phyloP scores from a whole-genome alignment of 2,113 vertebrate genomes.

The Megalops atlanticus region DNA sequence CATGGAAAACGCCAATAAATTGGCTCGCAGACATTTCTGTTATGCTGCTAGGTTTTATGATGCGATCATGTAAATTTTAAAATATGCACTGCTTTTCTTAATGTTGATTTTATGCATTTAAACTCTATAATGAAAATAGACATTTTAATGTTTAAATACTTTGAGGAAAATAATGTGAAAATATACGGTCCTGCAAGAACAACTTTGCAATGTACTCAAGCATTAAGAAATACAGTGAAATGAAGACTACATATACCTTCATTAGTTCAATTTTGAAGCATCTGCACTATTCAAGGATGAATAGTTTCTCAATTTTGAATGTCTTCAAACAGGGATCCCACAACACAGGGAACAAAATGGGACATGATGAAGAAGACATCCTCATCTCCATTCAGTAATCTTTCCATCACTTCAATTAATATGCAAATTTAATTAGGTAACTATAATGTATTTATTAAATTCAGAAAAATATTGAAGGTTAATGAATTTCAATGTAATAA shows the following conservation, averaged over 20 bases:
- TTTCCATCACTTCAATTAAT: slow-evolving; percentile 60
- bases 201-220: background rate
- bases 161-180: background rate
- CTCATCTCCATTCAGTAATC: background rate
- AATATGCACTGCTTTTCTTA: background rate
- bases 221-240: background rate
- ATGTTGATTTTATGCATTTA: background rate
- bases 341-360: background rate
- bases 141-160: background rate
- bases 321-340: background rate
- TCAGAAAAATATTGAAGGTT: slow-evolving; percentile 9
- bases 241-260: background rate
- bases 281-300: no score
- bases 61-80: background rate
- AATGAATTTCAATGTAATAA: slow-evolving; percentile 58
- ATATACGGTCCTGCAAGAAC: background rate
- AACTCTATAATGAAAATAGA: background rate
- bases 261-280: no score
- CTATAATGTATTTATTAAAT: slow-evolving; percentile 58
- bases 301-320: background rate
- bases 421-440: slow-evolving; percentile 74
- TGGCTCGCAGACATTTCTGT: background rate
- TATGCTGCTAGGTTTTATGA: background rate
- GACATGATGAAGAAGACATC: background rate
- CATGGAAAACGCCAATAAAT: background rate